phyloP scores from a whole-genome alignment of 92 coral and sea anemone genomes.

The Porites rus region DNA sequence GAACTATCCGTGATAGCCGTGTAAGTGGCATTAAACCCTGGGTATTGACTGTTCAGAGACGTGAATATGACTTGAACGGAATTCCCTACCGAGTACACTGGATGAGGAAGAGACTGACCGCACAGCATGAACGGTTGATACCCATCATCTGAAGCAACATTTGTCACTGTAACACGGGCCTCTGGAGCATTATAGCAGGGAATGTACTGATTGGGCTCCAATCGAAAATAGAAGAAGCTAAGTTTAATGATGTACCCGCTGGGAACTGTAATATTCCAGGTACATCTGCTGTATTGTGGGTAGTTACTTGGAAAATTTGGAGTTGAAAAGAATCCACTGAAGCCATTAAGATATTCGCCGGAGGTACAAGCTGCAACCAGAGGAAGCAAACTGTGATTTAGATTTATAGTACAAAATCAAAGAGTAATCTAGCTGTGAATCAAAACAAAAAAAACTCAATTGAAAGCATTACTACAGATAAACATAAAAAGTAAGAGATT shows the following conservation, averaged over 20 bases:
- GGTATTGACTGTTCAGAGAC: background rate
- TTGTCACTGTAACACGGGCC: background rate
- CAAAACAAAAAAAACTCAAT: no score
- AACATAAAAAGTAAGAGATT: no score
- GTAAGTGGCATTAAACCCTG: conserved; percentile 6
- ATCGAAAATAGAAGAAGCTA: background rate
- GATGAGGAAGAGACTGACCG: background rate
- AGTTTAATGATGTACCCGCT: conserved; percentile 5
- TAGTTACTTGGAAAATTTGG: conserved; percentile 27
- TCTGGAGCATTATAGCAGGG: no score
- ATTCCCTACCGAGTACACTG: conserved; percentile 4
- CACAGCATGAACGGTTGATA: background rate
- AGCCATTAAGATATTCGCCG: background rate
- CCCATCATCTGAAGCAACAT: background rate
- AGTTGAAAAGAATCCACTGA: conserved; percentile 11
- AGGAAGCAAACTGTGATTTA: no score
- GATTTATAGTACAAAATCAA: no score
- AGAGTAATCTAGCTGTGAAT: no score
- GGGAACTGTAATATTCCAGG: conserved; percentile 44
- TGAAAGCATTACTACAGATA: no score
- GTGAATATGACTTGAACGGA: background rate
- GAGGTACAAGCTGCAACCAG: no score
- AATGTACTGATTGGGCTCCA: background rate
- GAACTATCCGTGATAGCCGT: background rate
- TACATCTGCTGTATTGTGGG: background rate